Conservation (phyloP, 2,113 vertebrate genomes). For the Columbina picui region DNA sequence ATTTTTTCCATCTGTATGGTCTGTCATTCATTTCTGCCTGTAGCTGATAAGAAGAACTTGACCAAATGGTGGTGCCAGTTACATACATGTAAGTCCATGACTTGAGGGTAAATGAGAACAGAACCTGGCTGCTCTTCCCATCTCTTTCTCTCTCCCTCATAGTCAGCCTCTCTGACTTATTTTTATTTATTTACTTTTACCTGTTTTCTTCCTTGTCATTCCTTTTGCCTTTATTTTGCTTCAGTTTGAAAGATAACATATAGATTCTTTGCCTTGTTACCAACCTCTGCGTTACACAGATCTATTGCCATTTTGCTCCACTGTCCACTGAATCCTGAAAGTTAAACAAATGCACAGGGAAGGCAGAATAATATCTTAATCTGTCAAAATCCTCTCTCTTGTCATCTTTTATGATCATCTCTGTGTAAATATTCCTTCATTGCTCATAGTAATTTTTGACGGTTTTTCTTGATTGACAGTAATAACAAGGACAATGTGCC, state of each 20-base stretch:
- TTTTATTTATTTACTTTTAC: not conserved
- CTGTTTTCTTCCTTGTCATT: not conserved
- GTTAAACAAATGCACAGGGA: not conserved
- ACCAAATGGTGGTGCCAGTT: not conserved
- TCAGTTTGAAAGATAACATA: not conserved
- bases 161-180: not conserved
- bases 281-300: fast-evolving
- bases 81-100: not conserved
- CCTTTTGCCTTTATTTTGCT: not conserved
- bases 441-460: constrained; percentile 18
- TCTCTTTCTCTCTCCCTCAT: not conserved
- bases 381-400: not conserved
- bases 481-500: not conserved
- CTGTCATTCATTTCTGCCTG: not conserved
- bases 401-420: not conserved
- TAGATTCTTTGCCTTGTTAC: not conserved
- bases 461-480: not conserved
- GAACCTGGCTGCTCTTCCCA: not conserved
- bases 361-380: not conserved
- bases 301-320: not conserved
- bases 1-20: not conserved
- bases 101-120: not conserved
- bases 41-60: not conserved
- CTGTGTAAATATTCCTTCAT: not conserved
- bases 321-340: not conserved